Evolutionary conservation across 1,140 invertebrate genomes (phyloP).

Genomic region (Goniozus legneri): DNA sequence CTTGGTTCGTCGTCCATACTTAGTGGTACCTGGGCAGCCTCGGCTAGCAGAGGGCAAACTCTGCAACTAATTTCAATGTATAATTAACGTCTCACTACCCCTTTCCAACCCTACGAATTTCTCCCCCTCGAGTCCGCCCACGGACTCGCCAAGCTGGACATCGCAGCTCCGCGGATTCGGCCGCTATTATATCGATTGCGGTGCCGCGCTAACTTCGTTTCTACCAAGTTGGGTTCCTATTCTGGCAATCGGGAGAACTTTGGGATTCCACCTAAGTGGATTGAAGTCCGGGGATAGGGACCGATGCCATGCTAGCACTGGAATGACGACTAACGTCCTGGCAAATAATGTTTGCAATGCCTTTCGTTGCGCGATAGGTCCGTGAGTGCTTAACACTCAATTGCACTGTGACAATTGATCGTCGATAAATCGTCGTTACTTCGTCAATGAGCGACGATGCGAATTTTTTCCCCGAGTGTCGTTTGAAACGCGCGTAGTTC

Average conservation of each 20-base stretch:
- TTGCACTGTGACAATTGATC: no score
- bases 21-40: conserved; percentile 43
- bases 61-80: conserved; percentile 58
- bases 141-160: conserved; percentile 34
- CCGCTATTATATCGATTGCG: conserved; percentile 53
- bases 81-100: conserved; percentile 56
- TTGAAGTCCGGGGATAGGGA: conserved; percentile 40
- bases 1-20: conserved; percentile 45
- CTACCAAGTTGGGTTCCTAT: conserved; percentile 42
- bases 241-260: conserved; percentile 44
- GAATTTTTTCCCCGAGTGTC: no score
- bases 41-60: conserved; percentile 44
- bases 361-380: no score
- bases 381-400: no score
- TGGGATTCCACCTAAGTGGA: conserved; percentile 45
- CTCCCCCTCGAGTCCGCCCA: conserved; percentile 2
- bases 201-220: conserved; percentile 49
- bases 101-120: conserved; percentile 17
- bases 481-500: no score
- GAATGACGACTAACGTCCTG: conserved; percentile 26
- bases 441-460: no score
- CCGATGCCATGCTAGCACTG: conserved; percentile 9
- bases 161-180: conserved; percentile 44
- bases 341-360: conserved; percentile 32
- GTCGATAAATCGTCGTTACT: no score